Evolutionary conservation across 2,797 vertebrate genomes (phyloP), one percentile per base, ranked within the genome.

Genomic region (Tenualosa thibaudeaui): DNA sequence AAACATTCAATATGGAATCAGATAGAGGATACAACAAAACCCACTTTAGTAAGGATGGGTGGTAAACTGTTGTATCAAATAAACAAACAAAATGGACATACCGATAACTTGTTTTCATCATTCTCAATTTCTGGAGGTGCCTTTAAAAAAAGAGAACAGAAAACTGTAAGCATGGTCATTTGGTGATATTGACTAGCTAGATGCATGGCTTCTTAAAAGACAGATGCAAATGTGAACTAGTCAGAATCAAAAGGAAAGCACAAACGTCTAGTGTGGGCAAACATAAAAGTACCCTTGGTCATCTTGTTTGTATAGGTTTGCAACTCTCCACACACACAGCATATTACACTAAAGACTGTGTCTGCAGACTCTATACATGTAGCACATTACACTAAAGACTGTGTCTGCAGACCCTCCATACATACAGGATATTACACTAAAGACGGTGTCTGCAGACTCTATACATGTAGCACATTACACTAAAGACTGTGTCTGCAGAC

Each of bases 31-130:
- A 62, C 6, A 1, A 60, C 5, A 22, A 60, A 60, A 60, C 1
- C 60, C 26, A 31, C 31, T 71, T 71, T 71, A 31, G 37, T 49
- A 49, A 8, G 7, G 1, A 49, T 49, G 46, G 2, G 46, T 78
- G 40, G 71, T 5, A 19, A 19, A 75, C 0, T 43, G n/a, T 8
- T 17, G 46, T 37, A 5, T 46, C 17, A 46, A 71, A 78, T 7
- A 19, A 78, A 78, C 7, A 43, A 37, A 78, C 12, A 43, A 43
- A 78, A 81, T 78, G 81, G 87, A 92, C 97, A 91, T 94, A 98
- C 98, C 92, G 90, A 97, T 86, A 98, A 90, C 37, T 96, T 96
- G 85, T 96, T 96, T 87, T 97, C 97, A 84, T 98, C 96, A 83
- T 96, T 94, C 87, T 22, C 93, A 68, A 92, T 83, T 86, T 81